Evolutionary conservation across 2,113 vertebrate species (phyloP), one percentile per base, ranked within the genome.

Genomic region (Eclectus roratus): DNA sequence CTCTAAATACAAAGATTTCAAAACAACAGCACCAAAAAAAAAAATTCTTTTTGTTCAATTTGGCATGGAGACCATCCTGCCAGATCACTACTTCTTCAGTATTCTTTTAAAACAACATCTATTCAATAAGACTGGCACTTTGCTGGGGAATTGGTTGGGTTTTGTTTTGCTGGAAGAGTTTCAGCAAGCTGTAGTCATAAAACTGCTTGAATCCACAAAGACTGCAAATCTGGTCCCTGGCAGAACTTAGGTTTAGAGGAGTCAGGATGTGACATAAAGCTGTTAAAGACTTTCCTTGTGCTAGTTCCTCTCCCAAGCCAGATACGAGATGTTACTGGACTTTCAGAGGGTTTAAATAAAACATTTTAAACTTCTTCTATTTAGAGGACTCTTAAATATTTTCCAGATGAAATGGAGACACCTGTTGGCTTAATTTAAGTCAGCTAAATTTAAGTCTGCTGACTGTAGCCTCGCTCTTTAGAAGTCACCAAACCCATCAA

Each of bases 401-500:
- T 92, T 56, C 49, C 58, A 72, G 20, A 33, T 71, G 23, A 27
- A 70, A 33, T 33, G 35, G 27, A 70, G 19, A 24, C 27, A 47
- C 49, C 49, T 87, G 41, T 46, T 65, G 46, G 7, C 37, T 78
- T 64, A 64, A 29, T 49, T 93, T 33, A 3, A 20, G 11, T 56
- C 55, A 56, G 31, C 55, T n/a, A 33, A 33, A n/a, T n/a, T 56
- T 27, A 61, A 44, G 14, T 46, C 35, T 53, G 12, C 3, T 35
- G 27, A 35, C 37, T 53, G 9, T 20, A 35, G 33, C 9, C 44
- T 81, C 0, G 2, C 11, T 18, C 5, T 27, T 37, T 18, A 17
- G 43, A 49, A 47, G n/a, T 47, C 33, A 61, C 27, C 2, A 6
- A 66, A 52, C 28, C 27, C 1, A 0, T 13, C 10, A 61, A 8